Percentiles rank a stretch among this genome's conserved stretches.
phyloP scores from a whole-genome alignment of 2,113 vertebrate species.

The Saguinus midas region DNA sequence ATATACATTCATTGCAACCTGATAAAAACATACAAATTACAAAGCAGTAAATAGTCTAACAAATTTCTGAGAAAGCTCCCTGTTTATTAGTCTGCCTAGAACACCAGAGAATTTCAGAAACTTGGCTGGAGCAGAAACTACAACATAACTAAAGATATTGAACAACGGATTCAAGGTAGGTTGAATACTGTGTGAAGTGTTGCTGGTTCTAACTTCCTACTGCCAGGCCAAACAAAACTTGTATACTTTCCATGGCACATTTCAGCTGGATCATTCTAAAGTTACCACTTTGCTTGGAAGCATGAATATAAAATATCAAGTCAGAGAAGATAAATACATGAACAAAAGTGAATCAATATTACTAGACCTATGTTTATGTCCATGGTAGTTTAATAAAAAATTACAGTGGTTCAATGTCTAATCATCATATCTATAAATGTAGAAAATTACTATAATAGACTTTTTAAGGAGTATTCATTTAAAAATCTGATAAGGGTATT shows the following conservation, averaged over 20 bases:
- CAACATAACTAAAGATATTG: neutral
- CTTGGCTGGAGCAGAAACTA: slow-evolving; percentile 27
- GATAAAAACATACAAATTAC: slow-evolving; percentile 49
- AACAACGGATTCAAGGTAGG: neutral
- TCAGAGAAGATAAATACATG: neutral
- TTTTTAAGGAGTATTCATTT: neutral
- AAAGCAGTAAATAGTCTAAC: slow-evolving; percentile 33
- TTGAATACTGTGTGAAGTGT: neutral
- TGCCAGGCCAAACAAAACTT: neutral
- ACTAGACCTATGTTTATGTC: neutral
- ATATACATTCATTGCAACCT: slow-evolving; percentile 99
- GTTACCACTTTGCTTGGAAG: neutral
- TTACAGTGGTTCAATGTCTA: neutral
- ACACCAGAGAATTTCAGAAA: slow-evolving; percentile 25
- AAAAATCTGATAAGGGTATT: slow-evolving; percentile 18
- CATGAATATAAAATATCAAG: neutral
- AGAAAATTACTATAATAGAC: neutral
- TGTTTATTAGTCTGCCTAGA: neutral
- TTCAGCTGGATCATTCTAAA: slow-evolving; percentile 31
- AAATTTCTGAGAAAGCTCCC: slow-evolving; percentile 20
- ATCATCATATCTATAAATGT: neutral
- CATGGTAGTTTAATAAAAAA: slow-evolving; percentile 13
- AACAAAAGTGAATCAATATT: slow-evolving; percentile 1
- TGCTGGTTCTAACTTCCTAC: neutral
- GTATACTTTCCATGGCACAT: neutral